Evolutionary conservation across 2,797 vertebrate genomes (phyloP).

Genomic region (Xenentodon cancila): DNA sequence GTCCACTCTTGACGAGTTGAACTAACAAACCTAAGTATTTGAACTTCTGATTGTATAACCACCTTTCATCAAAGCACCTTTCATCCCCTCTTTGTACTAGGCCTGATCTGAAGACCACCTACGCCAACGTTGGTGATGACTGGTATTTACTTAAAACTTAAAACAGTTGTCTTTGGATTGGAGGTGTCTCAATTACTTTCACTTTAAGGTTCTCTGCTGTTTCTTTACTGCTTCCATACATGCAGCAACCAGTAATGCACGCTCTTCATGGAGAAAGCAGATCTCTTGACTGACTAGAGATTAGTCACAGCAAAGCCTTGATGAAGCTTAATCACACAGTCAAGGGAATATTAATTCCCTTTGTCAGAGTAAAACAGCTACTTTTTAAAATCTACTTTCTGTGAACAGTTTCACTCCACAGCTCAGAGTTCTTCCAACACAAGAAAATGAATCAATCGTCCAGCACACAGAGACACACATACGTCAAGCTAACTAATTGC

Average conservation of each 20-base stretch:
- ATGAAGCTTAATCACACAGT: no score
- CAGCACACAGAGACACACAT: background rate
- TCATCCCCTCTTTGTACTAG: no score
- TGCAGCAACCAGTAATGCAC: background rate
- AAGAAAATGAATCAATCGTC: background rate
- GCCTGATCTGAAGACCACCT: no score
- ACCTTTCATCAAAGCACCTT: no score
- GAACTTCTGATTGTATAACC: no score
- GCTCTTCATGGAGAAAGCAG: slow-evolving; percentile 6
- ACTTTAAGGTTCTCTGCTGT: background rate
- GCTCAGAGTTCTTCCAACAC: background rate
- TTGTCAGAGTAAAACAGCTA: slow-evolving; percentile 1
- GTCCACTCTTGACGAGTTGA: no score
- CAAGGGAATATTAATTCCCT: no score
- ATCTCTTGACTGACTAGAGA: background rate
- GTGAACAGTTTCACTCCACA: no score
- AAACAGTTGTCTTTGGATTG: slow-evolving; percentile 35
- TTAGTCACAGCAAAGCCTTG: background rate
- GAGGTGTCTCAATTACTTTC: background rate
- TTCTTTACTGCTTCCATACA: background rate
- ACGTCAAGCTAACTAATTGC: slow-evolving; percentile 26
- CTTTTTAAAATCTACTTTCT: background rate
- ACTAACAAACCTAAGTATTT: no score
- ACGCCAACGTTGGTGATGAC: no score
- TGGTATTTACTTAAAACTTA: no score